These are phyloP conservation scores for Lichenostomus cassidix DNA, from an alignment of 2,113 vertebrate genomes.

Conservation along the genomic window DNA sequence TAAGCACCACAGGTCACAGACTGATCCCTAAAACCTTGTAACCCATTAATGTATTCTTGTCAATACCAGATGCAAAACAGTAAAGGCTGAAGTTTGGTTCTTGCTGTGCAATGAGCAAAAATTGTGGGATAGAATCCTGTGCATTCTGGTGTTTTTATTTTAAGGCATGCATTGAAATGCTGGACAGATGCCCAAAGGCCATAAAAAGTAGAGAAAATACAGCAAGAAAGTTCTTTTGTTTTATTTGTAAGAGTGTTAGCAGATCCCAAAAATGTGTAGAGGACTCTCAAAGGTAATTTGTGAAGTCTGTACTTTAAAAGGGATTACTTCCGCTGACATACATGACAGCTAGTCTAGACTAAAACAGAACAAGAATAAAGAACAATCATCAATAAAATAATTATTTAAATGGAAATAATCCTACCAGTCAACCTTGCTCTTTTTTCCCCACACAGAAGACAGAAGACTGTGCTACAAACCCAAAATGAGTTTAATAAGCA, in stretches of 20 bases:
- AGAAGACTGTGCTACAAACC: background rate
- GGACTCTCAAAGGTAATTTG: background rate
- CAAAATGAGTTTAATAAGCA: background rate
- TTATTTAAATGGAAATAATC: background rate
- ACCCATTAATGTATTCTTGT: no score
- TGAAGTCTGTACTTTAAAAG: background rate
- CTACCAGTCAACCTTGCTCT: background rate
- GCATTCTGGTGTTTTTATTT: background rate
- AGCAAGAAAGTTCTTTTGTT: background rate
- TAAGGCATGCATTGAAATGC: background rate
- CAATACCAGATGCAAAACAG: background rate
- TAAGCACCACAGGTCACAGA: background rate
- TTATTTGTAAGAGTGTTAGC: background rate
- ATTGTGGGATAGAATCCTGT: no score
- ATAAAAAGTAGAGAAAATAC: background rate
- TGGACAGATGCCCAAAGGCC: background rate
- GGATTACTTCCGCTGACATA: background rate
- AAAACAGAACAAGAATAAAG: background rate
- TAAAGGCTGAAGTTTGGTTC: background rate
- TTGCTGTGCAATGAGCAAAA: background rate
- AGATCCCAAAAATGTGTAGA: background rate
- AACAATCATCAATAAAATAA: background rate
- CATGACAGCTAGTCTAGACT: background rate
- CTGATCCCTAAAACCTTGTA: background rate
- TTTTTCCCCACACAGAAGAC: background rate